Conservation (phyloP, 2,888 invertebrate species). For the Iphiclides podalirius region DNA sequence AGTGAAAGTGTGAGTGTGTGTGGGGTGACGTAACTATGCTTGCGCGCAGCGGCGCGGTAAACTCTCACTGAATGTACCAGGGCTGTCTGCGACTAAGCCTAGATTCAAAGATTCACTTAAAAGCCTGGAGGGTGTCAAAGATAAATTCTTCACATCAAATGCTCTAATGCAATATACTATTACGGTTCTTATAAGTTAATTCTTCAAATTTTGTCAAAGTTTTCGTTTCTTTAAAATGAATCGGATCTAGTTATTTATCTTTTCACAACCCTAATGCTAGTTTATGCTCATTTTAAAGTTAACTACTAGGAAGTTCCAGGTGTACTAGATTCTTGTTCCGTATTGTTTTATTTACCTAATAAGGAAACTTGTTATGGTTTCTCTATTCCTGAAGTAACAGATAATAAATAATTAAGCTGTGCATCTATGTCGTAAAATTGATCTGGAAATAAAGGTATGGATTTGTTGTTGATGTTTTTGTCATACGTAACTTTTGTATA, state of each 20-base stretch:
- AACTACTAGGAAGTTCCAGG: slow-evolving; percentile 63
- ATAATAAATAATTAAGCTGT: background rate
- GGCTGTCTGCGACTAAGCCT: slow-evolving; percentile 10
- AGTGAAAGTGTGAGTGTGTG: slow-evolving; percentile 76
- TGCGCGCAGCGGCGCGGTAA: slow-evolving; percentile 41
- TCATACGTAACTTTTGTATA: too few species aligned
- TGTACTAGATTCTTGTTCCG: slow-evolving; percentile 43
- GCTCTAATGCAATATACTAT: too few species aligned
- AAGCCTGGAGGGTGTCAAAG: too few species aligned
- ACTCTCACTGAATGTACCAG: slow-evolving; percentile 58
- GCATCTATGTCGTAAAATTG: background rate
- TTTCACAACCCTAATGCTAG: slow-evolving; percentile 27
- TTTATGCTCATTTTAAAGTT: slow-evolving; percentile 58
- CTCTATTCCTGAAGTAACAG: background rate
- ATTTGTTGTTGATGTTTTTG: too few species aligned
- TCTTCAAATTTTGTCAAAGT: too few species aligned
- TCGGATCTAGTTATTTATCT: too few species aligned
- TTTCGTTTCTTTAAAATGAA: too few species aligned
- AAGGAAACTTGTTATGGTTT: slow-evolving; percentile 19
- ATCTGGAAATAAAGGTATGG: background rate
- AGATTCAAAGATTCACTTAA: too few species aligned
- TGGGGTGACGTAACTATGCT: slow-evolving; percentile 60
- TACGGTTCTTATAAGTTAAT: too few species aligned
- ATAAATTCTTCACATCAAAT: too few species aligned
- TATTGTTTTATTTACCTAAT: slow-evolving; percentile 35